Percentiles rank a stretch among this genome's conserved stretches.
These are phyloP conservation scores for Catharus bicknelli DNA, from an alignment of 2,113 vertebrate genomes.

Conservation along the genomic window DNA sequence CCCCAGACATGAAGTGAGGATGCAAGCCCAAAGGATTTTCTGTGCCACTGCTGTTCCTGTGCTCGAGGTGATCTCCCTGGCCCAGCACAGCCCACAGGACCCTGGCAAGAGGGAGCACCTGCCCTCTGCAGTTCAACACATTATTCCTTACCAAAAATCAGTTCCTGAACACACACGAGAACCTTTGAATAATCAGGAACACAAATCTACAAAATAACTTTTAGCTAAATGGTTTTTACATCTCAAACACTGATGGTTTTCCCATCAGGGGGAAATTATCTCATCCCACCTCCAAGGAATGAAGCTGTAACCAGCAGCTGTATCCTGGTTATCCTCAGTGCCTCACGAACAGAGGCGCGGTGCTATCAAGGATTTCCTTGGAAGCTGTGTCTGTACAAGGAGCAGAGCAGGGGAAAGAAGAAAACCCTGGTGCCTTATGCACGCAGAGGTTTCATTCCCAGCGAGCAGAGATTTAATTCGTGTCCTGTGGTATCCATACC, in stretches of 20 bases:
- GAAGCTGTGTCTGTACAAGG: background rate
- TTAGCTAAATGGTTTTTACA: background rate
- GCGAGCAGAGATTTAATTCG: background rate
- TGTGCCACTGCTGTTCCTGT: rapidly evolving
- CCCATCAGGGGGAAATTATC: background rate
- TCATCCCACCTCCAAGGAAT: rapidly evolving
- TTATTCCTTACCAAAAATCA: background rate
- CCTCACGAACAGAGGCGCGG: background rate
- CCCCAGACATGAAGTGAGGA: background rate
- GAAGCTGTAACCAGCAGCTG: rapidly evolving
- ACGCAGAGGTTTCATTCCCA: background rate
- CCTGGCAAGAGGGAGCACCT: rapidly evolving
- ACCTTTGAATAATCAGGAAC: background rate
- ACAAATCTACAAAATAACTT: background rate
- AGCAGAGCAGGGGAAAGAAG: background rate
- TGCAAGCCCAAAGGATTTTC: background rate
- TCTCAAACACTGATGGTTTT: rapidly evolving
- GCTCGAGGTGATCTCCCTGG: rapidly evolving
- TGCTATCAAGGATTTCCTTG: background rate
- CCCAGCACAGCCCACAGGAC: background rate
- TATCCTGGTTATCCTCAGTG: rapidly evolving
- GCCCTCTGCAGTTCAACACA: background rate
- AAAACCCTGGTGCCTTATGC: rapidly evolving
- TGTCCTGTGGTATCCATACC: rapidly evolving
- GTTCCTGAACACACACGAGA: background rate